Evolutionary conservation across 2,888 invertebrate genomes (phyloP).

Genomic region (Monopis laevigella): DNA sequence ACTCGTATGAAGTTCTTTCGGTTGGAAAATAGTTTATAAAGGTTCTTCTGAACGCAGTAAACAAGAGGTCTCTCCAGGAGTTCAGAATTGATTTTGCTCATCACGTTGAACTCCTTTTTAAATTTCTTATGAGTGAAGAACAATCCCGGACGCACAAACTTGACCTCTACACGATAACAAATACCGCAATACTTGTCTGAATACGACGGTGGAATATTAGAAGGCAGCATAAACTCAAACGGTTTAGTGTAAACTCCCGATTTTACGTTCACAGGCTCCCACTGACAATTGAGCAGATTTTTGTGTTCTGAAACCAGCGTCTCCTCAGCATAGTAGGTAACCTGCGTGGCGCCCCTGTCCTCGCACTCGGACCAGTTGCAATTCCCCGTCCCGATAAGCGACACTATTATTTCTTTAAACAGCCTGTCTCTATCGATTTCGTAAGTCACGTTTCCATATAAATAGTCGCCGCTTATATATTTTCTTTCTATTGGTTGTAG

Average conservation of each 20-base stretch:
- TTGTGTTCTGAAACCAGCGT: neutral
- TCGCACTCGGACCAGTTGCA: neutral
- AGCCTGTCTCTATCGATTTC: constrained; percentile 21
- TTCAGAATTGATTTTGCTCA: neutral
- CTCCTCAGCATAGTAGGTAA: neutral
- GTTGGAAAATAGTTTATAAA: no score
- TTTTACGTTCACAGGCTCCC: neutral
- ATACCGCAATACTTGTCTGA: constrained; percentile 14
- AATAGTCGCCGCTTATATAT: constrained; percentile 20
- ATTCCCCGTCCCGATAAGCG: neutral
- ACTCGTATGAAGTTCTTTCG: no score
- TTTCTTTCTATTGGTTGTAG: no score
- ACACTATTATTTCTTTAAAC: constrained; percentile 21
- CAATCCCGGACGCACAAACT: neutral
- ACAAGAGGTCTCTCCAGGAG: no score
- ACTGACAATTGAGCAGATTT: neutral
- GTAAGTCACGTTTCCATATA: constrained; percentile 24
- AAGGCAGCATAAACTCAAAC: constrained; percentile 27
- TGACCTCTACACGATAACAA: neutral
- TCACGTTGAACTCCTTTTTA: neutral
- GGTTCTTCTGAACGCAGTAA: no score
- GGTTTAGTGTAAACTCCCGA: constrained; percentile 8
- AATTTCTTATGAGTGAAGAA: neutral
- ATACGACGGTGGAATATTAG: constrained; percentile 25
- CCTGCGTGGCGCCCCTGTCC: neutral